These are phyloP conservation scores for Smittia aterrima DNA, from an alignment of 2,888 invertebrate genomes.

Conservation along the genomic window DNA sequence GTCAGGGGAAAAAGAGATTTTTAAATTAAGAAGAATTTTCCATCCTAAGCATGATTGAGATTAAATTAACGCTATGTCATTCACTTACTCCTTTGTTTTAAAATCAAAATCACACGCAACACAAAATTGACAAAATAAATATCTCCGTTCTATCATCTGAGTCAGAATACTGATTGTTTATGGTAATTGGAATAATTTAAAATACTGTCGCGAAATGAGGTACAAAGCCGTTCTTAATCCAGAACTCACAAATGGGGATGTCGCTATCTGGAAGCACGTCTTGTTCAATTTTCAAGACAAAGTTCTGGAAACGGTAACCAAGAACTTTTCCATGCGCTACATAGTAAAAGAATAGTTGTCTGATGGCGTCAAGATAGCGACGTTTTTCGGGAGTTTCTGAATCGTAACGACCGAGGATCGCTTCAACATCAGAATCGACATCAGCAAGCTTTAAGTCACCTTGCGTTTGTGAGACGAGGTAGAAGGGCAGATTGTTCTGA, in stretches of 20 bases:
- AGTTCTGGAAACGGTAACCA: conserved; percentile 59
- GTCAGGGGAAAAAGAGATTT: neutral
- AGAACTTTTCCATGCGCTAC: conserved; percentile 73
- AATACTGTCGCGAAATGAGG: conserved; percentile 62
- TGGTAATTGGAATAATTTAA: conserved; percentile 1
- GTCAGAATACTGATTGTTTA: conserved; percentile 3
- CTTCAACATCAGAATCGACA: conserved; percentile 69
- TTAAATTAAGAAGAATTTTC: neutral
- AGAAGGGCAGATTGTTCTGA: conserved; percentile 65
- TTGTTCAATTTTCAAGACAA: conserved; percentile 68
- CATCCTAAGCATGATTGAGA: neutral
- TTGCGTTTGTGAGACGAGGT: conserved; percentile 69
- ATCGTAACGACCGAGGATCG: conserved; percentile 74
- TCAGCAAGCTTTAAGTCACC: conserved; percentile 55
- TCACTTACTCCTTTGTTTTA: neutral
- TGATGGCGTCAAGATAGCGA: conserved; percentile 74
- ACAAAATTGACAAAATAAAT: conserved; percentile 16
- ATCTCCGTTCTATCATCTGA: neutral
- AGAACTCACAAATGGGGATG: conserved; percentile 73
- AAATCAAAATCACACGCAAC: conserved; percentile 25
- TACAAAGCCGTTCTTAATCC: conserved; percentile 72
- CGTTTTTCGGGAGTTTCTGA: conserved; percentile 71
- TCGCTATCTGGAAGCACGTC: conserved; percentile 64
- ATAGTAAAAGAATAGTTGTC: conserved; percentile 77
- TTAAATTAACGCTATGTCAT: neutral